These are phyloP conservation scores for Siderastrea siderea DNA, from an alignment of 92 coral and sea anemone genomes.

Conservation along the genomic window DNA sequence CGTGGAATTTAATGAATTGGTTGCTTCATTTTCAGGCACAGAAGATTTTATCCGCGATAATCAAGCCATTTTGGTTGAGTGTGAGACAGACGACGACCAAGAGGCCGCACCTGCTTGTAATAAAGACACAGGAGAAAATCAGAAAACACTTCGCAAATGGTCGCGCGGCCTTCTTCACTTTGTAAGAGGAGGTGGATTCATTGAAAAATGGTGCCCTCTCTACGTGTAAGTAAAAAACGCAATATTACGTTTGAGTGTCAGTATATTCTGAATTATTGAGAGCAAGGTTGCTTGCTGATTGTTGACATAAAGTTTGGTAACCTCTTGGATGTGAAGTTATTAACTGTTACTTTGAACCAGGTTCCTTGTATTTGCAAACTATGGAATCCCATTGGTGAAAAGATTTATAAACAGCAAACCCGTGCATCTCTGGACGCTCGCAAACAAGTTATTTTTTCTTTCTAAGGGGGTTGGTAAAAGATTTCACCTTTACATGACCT, in stretches of 20 bases:
- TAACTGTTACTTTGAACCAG: too few species aligned
- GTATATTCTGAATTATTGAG: neutral
- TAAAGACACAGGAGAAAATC: conserved; percentile 59
- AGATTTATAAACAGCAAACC: too few species aligned
- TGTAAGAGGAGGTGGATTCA: conserved; percentile 57
- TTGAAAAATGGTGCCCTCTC: conserved; percentile 57
- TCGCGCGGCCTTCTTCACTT: conserved; percentile 60
- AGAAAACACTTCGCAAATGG: conserved; percentile 55
- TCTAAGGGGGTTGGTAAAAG: too few species aligned
- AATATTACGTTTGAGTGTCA: neutral
- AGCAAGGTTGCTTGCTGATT: too few species aligned
- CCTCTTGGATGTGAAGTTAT: too few species aligned
- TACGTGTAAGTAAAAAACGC: conserved; percentile 26
- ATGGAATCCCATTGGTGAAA: too few species aligned
- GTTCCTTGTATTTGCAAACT: too few species aligned
- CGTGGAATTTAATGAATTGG: too few species aligned
- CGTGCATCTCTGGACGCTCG: too few species aligned
- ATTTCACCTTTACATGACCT: too few species aligned
- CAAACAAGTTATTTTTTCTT: too few species aligned
- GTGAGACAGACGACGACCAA: neutral
- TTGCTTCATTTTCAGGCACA: conserved; percentile 6
- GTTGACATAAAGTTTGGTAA: too few species aligned
- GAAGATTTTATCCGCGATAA: conserved; percentile 13
- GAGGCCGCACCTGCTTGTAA: conserved; percentile 21
- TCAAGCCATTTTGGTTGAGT: conserved; percentile 4